Percentiles rank a stretch among this genome's conserved stretches.
These are phyloP conservation scores for Pangasianodon gigas DNA, from an alignment of 2,113 vertebrate species.

Conservation along the genomic window DNA sequence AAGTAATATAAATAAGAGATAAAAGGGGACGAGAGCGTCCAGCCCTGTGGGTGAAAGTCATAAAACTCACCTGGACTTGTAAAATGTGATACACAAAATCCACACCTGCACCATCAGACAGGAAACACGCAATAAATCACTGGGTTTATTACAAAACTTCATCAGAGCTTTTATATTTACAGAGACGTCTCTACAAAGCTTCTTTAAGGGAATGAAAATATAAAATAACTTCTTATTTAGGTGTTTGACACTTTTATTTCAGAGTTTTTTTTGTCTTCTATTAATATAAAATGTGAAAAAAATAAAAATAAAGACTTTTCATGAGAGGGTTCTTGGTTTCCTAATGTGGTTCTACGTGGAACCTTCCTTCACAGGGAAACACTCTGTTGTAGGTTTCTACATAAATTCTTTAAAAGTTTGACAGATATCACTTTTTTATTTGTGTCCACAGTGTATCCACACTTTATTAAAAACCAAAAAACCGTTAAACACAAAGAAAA, in stretches of 20 bases:
- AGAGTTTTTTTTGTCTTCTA: not conserved
- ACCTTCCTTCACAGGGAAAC: not conserved
- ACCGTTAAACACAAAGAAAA: too few relatives aligned
- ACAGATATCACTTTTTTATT: too few relatives aligned
- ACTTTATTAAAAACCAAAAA: too few relatives aligned
- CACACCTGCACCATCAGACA: not conserved
- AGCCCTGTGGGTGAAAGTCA: constrained; percentile 10
- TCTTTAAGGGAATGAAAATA: not conserved
- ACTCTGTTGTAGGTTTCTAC: not conserved
- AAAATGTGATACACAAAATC: not conserved
- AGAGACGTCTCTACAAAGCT: not conserved
- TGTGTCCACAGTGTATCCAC: too few relatives aligned
- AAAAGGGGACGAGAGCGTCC: not conserved
- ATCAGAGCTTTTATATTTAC: not conserved
- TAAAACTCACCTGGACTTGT: constrained; percentile 36
- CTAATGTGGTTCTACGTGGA: not conserved
- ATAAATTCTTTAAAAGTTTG: too few relatives aligned
- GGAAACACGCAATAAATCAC: not conserved
- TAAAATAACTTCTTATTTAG: not conserved
- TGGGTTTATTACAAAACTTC: not conserved
- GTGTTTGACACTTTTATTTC: not conserved
- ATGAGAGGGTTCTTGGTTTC: not conserved
- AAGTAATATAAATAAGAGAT: not conserved
- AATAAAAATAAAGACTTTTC: not conserved
- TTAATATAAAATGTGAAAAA: too few relatives aligned